Conservation (phyloP, 2,797 vertebrate genomes). For the Chaenodraco wilsoni region DNA sequence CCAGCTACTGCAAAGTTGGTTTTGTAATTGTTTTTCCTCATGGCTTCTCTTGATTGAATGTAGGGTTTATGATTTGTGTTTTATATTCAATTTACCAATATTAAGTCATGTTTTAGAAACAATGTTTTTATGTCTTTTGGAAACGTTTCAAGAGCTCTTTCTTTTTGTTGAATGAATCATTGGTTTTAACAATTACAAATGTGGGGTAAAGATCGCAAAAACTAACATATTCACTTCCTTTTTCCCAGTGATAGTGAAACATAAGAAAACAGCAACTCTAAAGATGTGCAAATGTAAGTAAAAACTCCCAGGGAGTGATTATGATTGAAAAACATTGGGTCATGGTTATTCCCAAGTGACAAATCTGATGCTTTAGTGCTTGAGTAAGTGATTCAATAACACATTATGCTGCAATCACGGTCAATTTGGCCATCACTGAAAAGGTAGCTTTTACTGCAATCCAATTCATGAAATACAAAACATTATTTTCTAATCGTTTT, state of each 20-base stretch:
- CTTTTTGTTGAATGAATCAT: not conserved
- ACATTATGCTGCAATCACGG: not conserved
- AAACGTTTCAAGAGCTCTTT: not conserved
- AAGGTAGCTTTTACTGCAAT: not conserved
- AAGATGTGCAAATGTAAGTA: not conserved
- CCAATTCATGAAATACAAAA: constrained; percentile 2
- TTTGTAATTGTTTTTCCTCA: not conserved
- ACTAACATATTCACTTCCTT: not conserved
- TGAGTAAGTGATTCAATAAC: not conserved
- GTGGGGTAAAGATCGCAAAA: not conserved
- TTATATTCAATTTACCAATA: not conserved
- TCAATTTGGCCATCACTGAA: not conserved
- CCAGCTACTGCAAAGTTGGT: not conserved
- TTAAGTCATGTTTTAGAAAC: not conserved
- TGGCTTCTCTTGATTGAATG: constrained; percentile 10
- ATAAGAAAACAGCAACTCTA: not conserved
- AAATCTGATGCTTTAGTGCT: not conserved
- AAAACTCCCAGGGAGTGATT: not conserved
- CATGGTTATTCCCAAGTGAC: not conserved
- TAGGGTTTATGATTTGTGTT: not conserved
- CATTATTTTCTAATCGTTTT: constrained; percentile 10
- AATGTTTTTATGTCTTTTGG: not conserved
- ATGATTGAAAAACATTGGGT: not conserved
- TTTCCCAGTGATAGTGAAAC: not conserved
- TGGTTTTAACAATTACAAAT: constrained; percentile 5